Evolutionary conservation across 2,888 invertebrate genomes (phyloP).

Genomic region (Lepidochrysops patricia): DNA sequence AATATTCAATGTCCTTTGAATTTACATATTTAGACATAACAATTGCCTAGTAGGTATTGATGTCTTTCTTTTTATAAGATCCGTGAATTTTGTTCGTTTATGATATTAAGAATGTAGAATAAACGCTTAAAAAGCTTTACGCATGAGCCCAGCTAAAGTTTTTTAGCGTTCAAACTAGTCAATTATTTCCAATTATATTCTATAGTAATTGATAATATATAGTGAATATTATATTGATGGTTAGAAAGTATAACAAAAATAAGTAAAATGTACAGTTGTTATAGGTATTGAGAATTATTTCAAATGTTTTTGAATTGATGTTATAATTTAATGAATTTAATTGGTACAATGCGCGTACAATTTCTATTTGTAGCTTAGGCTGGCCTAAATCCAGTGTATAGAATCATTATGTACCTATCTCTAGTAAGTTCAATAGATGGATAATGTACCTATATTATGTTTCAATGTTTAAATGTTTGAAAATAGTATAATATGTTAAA

Average conservation of each 20-base stretch:
- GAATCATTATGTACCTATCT: not conserved
- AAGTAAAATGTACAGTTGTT: constrained; percentile 4
- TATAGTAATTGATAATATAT: not conserved
- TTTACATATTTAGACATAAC: not conserved
- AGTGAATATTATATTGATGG: not conserved
- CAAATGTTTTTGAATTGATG: not conserved
- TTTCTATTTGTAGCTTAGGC: not conserved
- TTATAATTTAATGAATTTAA: no score
- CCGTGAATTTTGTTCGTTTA: not conserved
- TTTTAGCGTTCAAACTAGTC: constrained; percentile 56
- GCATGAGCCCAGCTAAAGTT: constrained; percentile 70
- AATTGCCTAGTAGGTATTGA: no score
- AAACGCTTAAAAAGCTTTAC: constrained; percentile 63
- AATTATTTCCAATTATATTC: constrained; percentile 32
- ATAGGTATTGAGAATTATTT: not conserved
- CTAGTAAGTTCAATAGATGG: not conserved
- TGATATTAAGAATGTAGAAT: constrained; percentile 22
- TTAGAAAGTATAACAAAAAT: not conserved
- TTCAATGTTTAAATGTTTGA: no score
- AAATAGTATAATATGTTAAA: not conserved
- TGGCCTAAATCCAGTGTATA: constrained; percentile 12
- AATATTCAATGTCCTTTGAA: not conserved
- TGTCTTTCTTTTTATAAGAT: not conserved
- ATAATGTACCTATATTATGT: no score
- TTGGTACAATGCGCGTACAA: not conserved